These are phyloP conservation scores for Phyllotreta striolata DNA, from an alignment of 2,888 invertebrate species.

Conservation along the genomic window DNA sequence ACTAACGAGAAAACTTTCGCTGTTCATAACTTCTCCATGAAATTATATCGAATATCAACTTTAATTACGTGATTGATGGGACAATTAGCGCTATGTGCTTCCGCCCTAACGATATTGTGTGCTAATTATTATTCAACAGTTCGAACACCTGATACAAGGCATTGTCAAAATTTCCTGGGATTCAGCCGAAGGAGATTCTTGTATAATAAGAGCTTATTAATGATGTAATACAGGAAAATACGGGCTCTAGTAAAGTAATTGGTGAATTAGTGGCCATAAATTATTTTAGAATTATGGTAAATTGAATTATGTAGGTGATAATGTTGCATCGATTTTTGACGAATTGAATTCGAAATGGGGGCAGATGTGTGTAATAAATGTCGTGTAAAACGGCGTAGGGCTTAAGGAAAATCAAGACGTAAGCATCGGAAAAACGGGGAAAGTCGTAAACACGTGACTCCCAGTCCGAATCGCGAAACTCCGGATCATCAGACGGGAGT, in stretches of 20 bases:
- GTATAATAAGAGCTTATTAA: too few species aligned
- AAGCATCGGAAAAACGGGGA: constrained; percentile 34
- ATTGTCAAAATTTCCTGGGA: too few species aligned
- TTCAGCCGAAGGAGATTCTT: neutral
- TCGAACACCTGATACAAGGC: constrained; percentile 9
- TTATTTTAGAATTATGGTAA: neutral
- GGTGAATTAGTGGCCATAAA: too few species aligned
- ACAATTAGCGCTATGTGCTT: constrained; percentile 31
- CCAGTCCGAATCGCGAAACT: constrained; percentile 40
- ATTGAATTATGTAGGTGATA: neutral
- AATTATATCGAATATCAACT: constrained; percentile 38
- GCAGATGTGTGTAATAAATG: constrained; percentile 25
- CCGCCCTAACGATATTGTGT: constrained; percentile 8
- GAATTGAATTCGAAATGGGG: constrained; percentile 23
- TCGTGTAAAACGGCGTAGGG: constrained; percentile 20
- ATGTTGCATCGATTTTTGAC: constrained; percentile 14
- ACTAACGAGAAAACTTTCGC: constrained; percentile 48
- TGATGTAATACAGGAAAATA: too few species aligned
- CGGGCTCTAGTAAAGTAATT: too few species aligned
- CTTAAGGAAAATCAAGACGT: constrained; percentile 31
- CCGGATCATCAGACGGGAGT: constrained; percentile 37
- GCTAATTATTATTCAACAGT: constrained; percentile 15
- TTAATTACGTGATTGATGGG: constrained; percentile 42
- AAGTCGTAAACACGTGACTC: constrained; percentile 44
- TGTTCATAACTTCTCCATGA: constrained; percentile 34